Evolutionary conservation across 2,113 vertebrate genomes (phyloP).

Genomic region (Malaclemys terrapin): DNA sequence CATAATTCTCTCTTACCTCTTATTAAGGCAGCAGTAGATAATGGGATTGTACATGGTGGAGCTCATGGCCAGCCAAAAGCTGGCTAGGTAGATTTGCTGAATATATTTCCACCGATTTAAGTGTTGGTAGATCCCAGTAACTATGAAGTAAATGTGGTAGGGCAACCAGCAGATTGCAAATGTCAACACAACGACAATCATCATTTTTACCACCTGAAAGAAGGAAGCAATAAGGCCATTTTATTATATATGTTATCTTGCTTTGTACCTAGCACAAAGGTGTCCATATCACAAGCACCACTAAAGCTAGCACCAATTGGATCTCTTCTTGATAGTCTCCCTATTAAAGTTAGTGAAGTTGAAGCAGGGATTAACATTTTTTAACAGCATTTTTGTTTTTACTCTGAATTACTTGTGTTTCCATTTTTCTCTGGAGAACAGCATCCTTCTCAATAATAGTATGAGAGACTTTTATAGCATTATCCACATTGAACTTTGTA

Average conservation of each 20-base stretch:
- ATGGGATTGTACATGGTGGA: conserved; percentile 99
- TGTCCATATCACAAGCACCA: background rate
- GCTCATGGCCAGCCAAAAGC: conserved; percentile 98
- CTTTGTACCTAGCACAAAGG: background rate
- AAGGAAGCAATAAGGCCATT: conserved; percentile 11
- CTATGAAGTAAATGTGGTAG: conserved; percentile 95
- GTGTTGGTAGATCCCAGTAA: conserved; percentile 87
- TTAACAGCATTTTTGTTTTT: background rate
- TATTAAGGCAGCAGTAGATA: conserved; percentile 99
- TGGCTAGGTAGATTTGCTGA: conserved; percentile 95
- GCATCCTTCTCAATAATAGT: background rate
- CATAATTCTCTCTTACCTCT: conserved; percentile 83
- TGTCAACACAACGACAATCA: conserved; percentile 96
- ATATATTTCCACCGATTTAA: conserved; percentile 92
- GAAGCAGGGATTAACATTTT: background rate
- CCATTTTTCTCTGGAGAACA: background rate
- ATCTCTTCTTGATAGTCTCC: background rate
- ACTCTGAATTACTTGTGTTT: background rate
- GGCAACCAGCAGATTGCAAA: conserved; percentile 98
- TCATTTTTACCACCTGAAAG: conserved; percentile 98
- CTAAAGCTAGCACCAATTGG: background rate
- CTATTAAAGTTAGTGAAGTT: background rate
- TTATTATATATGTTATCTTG: background rate
- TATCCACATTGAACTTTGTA: background rate
- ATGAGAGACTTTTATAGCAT: background rate